Evolutionary conservation across 2,113 vertebrate species (phyloP).

Genomic region (Pseudorhombus dupliciocellatus): DNA sequence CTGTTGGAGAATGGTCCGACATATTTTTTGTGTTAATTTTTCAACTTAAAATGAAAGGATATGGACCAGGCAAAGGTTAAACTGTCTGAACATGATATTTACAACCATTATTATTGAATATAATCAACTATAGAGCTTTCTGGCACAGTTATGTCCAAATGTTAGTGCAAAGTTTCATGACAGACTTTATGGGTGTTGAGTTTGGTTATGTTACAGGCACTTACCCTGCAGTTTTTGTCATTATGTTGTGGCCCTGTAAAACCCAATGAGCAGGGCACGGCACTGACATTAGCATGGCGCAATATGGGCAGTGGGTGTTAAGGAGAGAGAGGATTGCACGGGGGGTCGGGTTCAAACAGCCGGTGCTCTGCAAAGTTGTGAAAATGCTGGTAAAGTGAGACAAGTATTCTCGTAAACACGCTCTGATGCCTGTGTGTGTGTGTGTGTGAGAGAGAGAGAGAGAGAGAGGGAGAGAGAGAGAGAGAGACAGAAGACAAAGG

Average conservation of each 20-base stretch:
- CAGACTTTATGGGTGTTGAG: not conserved
- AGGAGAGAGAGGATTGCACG: conserved; percentile 13
- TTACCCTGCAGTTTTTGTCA: conserved; percentile 8
- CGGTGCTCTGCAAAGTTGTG: conserved; percentile 33
- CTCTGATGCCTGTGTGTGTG: conserved; percentile 1
- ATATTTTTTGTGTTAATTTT: no score
- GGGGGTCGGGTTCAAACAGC: conserved; percentile 32
- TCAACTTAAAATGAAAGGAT: no score
- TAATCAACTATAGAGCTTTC: no score
- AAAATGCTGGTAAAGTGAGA: conserved; percentile 41
- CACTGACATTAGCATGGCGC: conserved; percentile 20
- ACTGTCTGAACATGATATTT: no score
- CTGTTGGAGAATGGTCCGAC: no score
- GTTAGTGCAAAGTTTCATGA: no score
- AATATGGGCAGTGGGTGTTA: conserved; percentile 16
- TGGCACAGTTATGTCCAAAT: no score
- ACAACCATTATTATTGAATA: no score
- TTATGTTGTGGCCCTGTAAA: conserved; percentile 36
- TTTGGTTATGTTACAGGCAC: conserved; percentile 18
- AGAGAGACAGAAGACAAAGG: conserved; percentile 52
- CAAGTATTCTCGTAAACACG: conserved; percentile 35
- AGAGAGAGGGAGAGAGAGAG: conserved; percentile 38
- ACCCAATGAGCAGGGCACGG: conserved; percentile 12
- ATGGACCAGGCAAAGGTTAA: no score
- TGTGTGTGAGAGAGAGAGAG: conserved; percentile 32